These are phyloP conservation scores for Bugula neritina DNA, from an alignment of 2,888 invertebrate species.

Conservation along the genomic window DNA sequence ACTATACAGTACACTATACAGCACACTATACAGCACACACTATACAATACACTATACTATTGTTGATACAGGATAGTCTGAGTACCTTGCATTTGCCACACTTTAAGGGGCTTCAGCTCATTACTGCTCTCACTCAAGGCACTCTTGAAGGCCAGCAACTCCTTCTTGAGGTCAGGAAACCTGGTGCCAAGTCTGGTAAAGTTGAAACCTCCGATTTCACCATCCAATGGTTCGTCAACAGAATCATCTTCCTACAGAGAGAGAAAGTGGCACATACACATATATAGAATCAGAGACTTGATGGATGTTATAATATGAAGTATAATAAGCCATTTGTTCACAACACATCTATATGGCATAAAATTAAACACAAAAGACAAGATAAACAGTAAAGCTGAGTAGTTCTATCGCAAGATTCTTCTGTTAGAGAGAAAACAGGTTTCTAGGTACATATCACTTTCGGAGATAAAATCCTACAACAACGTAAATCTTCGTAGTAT, in stretches of 20 bases:
- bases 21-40: background rate
- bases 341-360: no score
- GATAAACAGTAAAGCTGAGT: no score
- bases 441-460: no score
- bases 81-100: constrained; percentile 60
- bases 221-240: constrained; percentile 56
- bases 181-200: constrained; percentile 71
- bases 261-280: no score
- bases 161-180: constrained; percentile 66
- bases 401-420: no score
- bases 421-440: no score
- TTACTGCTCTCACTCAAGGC: constrained; percentile 79
- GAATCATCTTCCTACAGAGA: constrained; percentile 12
- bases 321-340: no score
- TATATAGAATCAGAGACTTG: no score
- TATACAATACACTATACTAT: background rate
- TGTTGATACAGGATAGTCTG: background rate
- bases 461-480: no score
- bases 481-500: no score
- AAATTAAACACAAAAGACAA: no score
- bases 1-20: background rate
- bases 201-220: constrained; percentile 79
- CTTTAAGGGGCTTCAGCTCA: constrained; percentile 89
- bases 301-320: no score
- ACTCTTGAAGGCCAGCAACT: constrained; percentile 73